A percentile compares a stretch with the other conserved stretches of the same genome.
These are phyloP conservation scores for Eupithecia vulgata DNA, from an alignment of 2,888 invertebrate genomes.

Conservation along the genomic window DNA sequence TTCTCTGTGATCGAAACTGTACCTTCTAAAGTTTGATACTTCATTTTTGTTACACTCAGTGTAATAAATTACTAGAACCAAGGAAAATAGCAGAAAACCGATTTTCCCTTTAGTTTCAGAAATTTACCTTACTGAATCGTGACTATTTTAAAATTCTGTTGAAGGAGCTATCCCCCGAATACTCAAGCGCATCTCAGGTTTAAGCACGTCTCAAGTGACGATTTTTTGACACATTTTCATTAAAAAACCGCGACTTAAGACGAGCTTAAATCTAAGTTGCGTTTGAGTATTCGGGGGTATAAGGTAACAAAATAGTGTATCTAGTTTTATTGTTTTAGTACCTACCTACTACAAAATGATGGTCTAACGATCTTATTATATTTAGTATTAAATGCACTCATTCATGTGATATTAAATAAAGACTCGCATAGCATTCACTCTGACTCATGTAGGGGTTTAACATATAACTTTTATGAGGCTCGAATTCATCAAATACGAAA, in stretches of 20 bases:
- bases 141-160: constrained; percentile 7
- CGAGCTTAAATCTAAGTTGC: too few species aligned
- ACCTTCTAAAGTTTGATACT: too few species aligned
- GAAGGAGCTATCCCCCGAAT: constrained; percentile 7
- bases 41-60: too few species aligned
- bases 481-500: background rate
- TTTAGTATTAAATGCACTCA: constrained; percentile 71
- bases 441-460: constrained; percentile 49
- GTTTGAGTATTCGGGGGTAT: too few species aligned
- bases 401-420: constrained; percentile 76
- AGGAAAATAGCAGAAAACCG: background rate
- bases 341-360: constrained; percentile 21
- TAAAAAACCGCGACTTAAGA: too few species aligned
- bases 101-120: background rate
- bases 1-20: too few species aligned
- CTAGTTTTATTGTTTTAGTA: constrained; percentile 14
- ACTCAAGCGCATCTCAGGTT: too few species aligned
- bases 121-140: constrained; percentile 11
- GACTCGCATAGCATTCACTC: constrained; percentile 61
- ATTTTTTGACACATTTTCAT: too few species aligned
- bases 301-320: constrained; percentile 3
- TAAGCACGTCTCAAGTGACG: too few species aligned
- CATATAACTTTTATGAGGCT: constrained; percentile 29
- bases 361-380: constrained; percentile 37
- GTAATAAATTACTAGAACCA: background rate